A percentile compares a stretch with the other conserved stretches of the same genome.
Evolutionary conservation across 64 coral and sea anemone genomes (phyloP).

Genomic region (Stylophora pistillata): DNA sequence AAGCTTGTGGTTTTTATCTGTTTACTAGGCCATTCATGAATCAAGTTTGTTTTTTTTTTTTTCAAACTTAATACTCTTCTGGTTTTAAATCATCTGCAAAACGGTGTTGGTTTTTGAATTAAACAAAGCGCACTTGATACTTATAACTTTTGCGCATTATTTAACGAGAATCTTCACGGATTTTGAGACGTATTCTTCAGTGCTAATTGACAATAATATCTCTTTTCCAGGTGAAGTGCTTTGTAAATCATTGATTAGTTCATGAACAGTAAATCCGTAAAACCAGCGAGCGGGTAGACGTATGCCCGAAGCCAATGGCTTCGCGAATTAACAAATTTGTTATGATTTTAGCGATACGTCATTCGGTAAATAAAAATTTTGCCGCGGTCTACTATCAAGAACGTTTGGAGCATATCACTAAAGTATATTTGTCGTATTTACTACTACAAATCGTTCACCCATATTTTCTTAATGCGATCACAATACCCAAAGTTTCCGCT

Average conservation of each 20-base stretch:
- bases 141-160: background rate
- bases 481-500: background rate
- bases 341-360: slow-evolving; percentile 17
- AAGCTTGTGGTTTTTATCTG: background rate
- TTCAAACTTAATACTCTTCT: background rate
- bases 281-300: slow-evolving; percentile 33
- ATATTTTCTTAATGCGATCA: background rate
- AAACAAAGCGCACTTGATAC: background rate
- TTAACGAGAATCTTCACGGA: background rate
- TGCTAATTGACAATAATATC: slow-evolving; percentile 6
- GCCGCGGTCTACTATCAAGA: background rate
- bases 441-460: background rate
- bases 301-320: slow-evolving; percentile 26
- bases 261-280: slow-evolving; percentile 10
- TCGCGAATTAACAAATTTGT: slow-evolving; percentile 16
- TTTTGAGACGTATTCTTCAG: background rate
- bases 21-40: background rate
- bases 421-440: background rate
- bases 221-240: background rate
- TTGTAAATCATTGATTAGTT: slow-evolving; percentile 27
- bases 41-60: background rate
- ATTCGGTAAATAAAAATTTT: slow-evolving; percentile 21
- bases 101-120: background rate
- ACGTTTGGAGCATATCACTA: background rate
- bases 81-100: background rate